Base-by-base conservation (phyloP, 2,797 vertebrate genomes). In the Spinibarbus caldwelli region DNA sequence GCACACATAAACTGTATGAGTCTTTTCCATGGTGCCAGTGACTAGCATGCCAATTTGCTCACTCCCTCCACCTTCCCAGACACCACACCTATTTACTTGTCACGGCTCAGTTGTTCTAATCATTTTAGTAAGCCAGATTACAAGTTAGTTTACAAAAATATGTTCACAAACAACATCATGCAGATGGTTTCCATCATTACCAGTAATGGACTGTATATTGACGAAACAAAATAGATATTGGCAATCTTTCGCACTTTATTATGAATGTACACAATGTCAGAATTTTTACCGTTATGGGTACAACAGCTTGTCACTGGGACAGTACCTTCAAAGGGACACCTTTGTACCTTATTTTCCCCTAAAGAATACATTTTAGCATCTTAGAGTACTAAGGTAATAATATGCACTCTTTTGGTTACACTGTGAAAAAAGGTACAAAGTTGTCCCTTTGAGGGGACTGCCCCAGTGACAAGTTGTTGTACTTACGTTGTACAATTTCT, bases 81-180 rank as follows among this genome's bases (percentile, higher is more conserved):
- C 43, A 49, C 14, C 43, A 29, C 59, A 84, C 59, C 34, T 83
- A n/a, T 77, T 77, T 54, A 64, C 57, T 64, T 64, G 26, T 77
- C 15, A 29, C 1, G 0, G 34, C 38, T 72, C 19, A 26, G 1
- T 29, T 12, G 26, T 73, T 73, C 19, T 71, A 45, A 71, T 26
- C 23, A 31, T 21, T 31, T 49, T 1, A 5, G 12, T 76, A n/a
- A n/a, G 10, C 17, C 21, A n/a, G 17, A 77, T n/a, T 54, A 36
- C 3, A 54, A 76, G 6, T 54, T 36, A 23, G 47, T 29, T 57
- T 14, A 29, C 14, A 31, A 64, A 57, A 57, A 57, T 52, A 52
- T 21, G n/a, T 62, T 62, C 19, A 52, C 49, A 52, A 52, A 52
- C 47, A 59, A 59, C n/a, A 62, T 29, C 57, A 62, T 64, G 3